Evolutionary conservation across 1,140 invertebrate genomes (phyloP).

Genomic region (Sweltsa coloradensis): DNA sequence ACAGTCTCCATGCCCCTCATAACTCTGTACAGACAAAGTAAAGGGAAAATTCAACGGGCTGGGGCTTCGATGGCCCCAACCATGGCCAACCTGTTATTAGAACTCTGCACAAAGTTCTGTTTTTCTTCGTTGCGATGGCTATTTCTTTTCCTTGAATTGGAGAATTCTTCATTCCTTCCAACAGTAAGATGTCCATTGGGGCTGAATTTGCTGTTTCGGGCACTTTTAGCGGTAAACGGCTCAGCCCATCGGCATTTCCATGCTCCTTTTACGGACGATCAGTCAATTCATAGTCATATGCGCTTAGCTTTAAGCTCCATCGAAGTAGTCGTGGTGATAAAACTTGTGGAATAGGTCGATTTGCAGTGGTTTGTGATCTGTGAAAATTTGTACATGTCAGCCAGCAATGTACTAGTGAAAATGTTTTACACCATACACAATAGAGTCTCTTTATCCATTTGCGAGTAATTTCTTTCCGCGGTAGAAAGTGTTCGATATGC

Average conservation of each 20-base stretch:
- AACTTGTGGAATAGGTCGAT: constrained; percentile 19
- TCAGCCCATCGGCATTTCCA: constrained; percentile 15
- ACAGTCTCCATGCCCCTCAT: constrained; percentile 4
- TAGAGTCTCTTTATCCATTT: constrained; percentile 34
- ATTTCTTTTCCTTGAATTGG: constrained; percentile 8
- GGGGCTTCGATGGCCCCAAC: constrained; percentile 7
- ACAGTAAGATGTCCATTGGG: constrained; percentile 7
- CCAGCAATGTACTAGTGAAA: constrained; percentile 33
- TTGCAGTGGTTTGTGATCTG: constrained; percentile 28
- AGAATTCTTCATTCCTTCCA: constrained; percentile 5
- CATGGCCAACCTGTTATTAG: neutral
- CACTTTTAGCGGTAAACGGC: constrained; percentile 13
- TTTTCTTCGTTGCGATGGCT: constrained; percentile 2
- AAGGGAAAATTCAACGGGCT: neutral
- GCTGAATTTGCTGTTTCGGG: constrained; percentile 7
- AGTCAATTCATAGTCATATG: constrained; percentile 15
- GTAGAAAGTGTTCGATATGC: constrained; percentile 23
- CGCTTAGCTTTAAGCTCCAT: constrained; percentile 12
- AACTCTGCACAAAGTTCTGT: constrained; percentile 3
- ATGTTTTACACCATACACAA: constrained; percentile 31
- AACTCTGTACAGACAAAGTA: neutral
- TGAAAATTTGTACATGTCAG: constrained; percentile 24
- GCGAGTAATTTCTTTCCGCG: constrained; percentile 31
- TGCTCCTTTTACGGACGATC: constrained; percentile 12
- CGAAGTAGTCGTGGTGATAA: constrained; percentile 17